These are phyloP conservation scores for Agonopterix subpropinquella DNA, from an alignment of 2,888 invertebrate species.

Conservation along the genomic window DNA sequence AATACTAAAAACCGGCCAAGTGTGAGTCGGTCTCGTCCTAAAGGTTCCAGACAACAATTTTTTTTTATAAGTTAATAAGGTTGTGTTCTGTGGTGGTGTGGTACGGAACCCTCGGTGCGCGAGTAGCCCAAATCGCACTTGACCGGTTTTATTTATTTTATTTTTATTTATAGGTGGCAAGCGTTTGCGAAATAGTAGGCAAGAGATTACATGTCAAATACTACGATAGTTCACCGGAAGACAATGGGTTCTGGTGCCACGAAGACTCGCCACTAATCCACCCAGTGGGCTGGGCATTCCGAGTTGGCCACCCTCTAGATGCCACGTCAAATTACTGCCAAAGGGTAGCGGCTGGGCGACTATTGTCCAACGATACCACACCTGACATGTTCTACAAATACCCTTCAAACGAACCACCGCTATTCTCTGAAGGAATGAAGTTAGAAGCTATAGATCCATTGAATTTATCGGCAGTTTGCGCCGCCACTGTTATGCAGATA, in stretches of 20 bases:
- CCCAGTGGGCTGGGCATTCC: slow-evolving; percentile 96
- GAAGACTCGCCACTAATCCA: slow-evolving; percentile 96
- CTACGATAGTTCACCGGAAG: slow-evolving; percentile 86
- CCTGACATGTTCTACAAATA: slow-evolving; percentile 85
- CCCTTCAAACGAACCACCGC: slow-evolving; percentile 66
- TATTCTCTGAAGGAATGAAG: slow-evolving; percentile 92
- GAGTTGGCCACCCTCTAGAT: slow-evolving; percentile 91
- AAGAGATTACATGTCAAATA: slow-evolving; percentile 94
- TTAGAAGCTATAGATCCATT: slow-evolving; percentile 98
- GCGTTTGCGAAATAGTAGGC: slow-evolving; percentile 92
- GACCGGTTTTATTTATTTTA: too few species aligned
- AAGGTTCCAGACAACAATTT: too few species aligned
- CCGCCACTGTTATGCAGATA: slow-evolving; percentile 96
- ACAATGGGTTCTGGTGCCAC: slow-evolving; percentile 97
- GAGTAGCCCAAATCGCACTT: too few species aligned
- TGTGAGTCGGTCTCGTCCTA: too few species aligned
- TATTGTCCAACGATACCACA: slow-evolving; percentile 86
- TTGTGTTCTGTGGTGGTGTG: too few species aligned
- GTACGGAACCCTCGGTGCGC: too few species aligned
- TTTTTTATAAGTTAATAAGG: too few species aligned
- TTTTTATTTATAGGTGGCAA: slow-evolving; percentile 81
- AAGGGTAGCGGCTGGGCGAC: slow-evolving; percentile 81
- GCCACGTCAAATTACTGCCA: slow-evolving; percentile 88
- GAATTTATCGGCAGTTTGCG: slow-evolving; percentile 95
- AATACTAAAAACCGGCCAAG: too few species aligned